Evolutionary conservation across 2,888 invertebrate species (phyloP).

Genomic region (Caprella mutica): DNA sequence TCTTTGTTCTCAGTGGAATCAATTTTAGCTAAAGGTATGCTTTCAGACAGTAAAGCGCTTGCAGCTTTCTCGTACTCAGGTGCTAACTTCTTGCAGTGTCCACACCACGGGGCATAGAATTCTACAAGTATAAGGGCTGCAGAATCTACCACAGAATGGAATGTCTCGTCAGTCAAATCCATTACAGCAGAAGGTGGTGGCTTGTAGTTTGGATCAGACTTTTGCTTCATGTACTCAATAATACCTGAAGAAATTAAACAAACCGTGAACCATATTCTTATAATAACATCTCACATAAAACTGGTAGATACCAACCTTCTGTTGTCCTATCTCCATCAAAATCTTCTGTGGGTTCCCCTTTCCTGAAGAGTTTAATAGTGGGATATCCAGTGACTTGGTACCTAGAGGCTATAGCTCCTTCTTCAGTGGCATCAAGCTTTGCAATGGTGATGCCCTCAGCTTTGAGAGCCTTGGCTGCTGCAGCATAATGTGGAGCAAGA

Average conservation of each 20-base stretch:
- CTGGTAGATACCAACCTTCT: slow-evolving; percentile 12
- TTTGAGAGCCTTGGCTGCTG: slow-evolving; percentile 44
- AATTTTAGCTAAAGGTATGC: slow-evolving; percentile 46
- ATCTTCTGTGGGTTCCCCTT: slow-evolving; percentile 41
- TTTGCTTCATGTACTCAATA: slow-evolving; percentile 44
- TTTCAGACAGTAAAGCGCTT: slow-evolving; percentile 38
- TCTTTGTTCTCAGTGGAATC: slow-evolving; percentile 46
- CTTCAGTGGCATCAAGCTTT: slow-evolving; percentile 46
- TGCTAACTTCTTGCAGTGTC: slow-evolving; percentile 39
- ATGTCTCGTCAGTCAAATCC: slow-evolving; percentile 44
- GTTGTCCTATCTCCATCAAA: slow-evolving; percentile 41
- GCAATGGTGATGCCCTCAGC: slow-evolving; percentile 41
- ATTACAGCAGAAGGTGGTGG: slow-evolving; percentile 47
- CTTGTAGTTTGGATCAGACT: slow-evolving; percentile 46
- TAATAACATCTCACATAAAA: too few species aligned
- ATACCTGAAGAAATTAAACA: slow-evolving; percentile 40
- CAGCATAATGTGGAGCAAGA: slow-evolving; percentile 47
- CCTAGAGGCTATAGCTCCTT: slow-evolving; percentile 42
- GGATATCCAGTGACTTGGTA: slow-evolving; percentile 46
- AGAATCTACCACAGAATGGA: slow-evolving; percentile 42
- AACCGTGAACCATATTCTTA: neutral
- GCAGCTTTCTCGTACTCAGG: slow-evolving; percentile 47
- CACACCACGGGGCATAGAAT: slow-evolving; percentile 50
- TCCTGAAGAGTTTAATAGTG: slow-evolving; percentile 47
- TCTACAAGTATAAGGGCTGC: slow-evolving; percentile 45